phyloP scores from a whole-genome alignment of 2,113 vertebrate genomes.

The Morone chrysops region DNA sequence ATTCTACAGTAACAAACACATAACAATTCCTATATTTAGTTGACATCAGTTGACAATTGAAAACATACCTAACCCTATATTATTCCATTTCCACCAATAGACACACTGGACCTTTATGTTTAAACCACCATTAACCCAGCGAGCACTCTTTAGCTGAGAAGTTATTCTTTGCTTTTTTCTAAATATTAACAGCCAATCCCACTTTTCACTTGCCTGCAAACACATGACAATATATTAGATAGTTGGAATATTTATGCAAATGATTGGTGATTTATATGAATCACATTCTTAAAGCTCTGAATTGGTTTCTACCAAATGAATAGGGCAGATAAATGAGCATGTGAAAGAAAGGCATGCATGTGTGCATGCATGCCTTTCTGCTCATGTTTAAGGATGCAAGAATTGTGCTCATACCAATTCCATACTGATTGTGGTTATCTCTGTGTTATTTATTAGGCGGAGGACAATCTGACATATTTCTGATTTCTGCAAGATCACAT shows the following conservation, averaged over 20 bases:
- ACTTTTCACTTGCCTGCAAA: background rate
- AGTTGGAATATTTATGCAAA: slow-evolving; percentile 19
- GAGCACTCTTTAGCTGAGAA: too few relatives aligned
- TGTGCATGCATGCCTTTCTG: background rate
- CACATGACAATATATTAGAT: background rate
- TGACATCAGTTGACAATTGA: too few relatives aligned
- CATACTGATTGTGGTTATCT: slow-evolving; percentile 30
- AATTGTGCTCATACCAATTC: slow-evolving; percentile 16
- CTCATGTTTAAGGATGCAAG: slow-evolving; percentile 19
- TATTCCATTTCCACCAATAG: too few relatives aligned
- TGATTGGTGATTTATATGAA: slow-evolving; percentile 5
- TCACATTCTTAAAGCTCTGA: background rate
- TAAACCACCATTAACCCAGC: too few relatives aligned
- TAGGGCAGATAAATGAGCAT: background rate
- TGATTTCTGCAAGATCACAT: slow-evolving; percentile 20
- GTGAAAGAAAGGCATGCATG: background rate
- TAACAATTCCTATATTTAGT: too few relatives aligned
- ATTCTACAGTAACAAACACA: too few relatives aligned
- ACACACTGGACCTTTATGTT: too few relatives aligned
- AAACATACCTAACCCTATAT: too few relatives aligned
- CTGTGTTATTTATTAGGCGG: slow-evolving; percentile 23
- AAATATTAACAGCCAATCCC: too few relatives aligned
- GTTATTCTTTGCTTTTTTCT: too few relatives aligned
- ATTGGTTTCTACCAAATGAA: slow-evolving; percentile 8
- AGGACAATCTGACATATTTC: slow-evolving; percentile 12